phyloP scores from a whole-genome alignment of 2,113 vertebrate genomes.

The Equus quagga region DNA sequence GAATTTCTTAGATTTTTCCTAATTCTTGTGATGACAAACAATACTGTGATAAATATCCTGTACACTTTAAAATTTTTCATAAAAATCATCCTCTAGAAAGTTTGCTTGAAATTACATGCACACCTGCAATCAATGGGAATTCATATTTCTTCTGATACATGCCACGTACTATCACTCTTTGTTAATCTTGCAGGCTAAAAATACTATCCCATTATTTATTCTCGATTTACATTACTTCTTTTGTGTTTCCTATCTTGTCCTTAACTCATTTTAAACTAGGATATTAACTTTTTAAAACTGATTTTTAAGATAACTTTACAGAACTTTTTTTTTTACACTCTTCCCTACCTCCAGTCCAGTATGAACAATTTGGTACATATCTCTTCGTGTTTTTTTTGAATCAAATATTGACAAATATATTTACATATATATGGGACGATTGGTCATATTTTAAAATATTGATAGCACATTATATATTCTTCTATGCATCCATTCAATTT shows the following conservation, averaged over 20 bases:
- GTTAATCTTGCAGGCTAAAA: not conserved
- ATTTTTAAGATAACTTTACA: not conserved
- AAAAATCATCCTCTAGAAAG: not conserved
- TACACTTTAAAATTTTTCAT: not conserved
- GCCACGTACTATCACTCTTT: not conserved
- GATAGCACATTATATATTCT: not conserved
- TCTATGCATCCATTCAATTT: not conserved
- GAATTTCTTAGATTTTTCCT: slow-evolving; percentile 7
- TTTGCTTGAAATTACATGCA: not conserved
- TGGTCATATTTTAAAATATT: not conserved
- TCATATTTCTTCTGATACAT: not conserved
- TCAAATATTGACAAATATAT: not conserved
- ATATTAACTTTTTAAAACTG: not conserved
- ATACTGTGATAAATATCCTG: not conserved
- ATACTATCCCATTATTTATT: not conserved
- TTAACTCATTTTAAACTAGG: not conserved
- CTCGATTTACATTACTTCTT: not conserved
- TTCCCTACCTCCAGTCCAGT: not conserved
- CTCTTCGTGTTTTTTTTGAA: not conserved
- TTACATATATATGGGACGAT: not conserved
- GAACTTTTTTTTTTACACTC: not conserved
- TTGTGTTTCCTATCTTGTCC: not conserved
- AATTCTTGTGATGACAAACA: not conserved
- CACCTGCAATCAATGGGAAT: not conserved
- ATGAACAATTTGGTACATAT: not conserved